Percentiles rank a stretch among this genome's conserved stretches.
Conservation (phyloP, 1,140 invertebrate species). For the Scaptomyza pallida region DNA sequence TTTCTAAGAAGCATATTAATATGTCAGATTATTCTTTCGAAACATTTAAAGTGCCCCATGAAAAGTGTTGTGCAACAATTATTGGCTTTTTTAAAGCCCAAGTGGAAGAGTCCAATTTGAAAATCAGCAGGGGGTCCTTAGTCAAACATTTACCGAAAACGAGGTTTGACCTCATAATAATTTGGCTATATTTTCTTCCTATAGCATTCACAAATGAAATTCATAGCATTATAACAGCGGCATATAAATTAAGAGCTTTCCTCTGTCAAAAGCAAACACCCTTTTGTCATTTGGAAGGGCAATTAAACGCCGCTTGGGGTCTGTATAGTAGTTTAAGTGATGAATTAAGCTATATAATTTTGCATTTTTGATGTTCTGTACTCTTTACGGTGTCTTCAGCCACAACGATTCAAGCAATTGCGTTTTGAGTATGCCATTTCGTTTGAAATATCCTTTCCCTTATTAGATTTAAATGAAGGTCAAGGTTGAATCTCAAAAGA, state of each 20-base stretch:
- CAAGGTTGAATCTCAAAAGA: constrained; percentile 42
- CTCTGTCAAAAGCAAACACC: constrained; percentile 20
- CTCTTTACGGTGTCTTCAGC: constrained; percentile 61
- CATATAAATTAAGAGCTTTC: constrained; percentile 27
- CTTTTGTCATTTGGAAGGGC: constrained; percentile 52
- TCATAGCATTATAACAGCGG: constrained; percentile 27
- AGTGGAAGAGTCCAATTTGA: no score
- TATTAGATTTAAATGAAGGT: no score
- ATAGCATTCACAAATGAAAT: no score
- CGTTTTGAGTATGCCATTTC: constrained; percentile 46
- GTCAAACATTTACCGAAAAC: no score
- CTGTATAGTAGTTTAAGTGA: constrained; percentile 35
- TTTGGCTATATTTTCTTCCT: no score
- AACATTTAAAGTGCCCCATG: no score
- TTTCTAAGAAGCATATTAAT: no score
- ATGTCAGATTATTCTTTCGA: no score
- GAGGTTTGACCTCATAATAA: no score
- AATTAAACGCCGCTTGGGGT: constrained; percentile 63
- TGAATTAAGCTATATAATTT: constrained; percentile 58
- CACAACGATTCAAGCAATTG: constrained; percentile 41
- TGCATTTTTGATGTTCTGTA: constrained; percentile 45
- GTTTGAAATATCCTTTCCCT: constrained; percentile 19
- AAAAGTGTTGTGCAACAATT: no score
- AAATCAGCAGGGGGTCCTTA: no score
- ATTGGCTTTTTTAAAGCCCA: no score